phyloP scores from a whole-genome alignment of 2,113 vertebrate species.

The Cairina moschata region DNA sequence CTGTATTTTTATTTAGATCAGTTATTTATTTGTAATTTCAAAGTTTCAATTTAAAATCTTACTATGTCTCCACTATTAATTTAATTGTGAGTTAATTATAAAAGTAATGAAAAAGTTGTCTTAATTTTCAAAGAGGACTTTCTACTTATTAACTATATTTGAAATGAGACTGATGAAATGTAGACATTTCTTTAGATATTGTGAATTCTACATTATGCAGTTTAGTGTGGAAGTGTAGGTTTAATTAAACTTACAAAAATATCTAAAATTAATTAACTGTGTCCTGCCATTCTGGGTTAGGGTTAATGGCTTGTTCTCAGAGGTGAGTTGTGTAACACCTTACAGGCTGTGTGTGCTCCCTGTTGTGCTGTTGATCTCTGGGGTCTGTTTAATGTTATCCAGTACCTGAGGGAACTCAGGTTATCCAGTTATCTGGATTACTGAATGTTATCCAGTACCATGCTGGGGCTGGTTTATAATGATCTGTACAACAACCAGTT shows the following conservation, averaged over 20 bases:
- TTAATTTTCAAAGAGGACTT: constrained; percentile 49
- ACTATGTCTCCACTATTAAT: constrained; percentile 24
- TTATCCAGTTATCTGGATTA: too few species aligned
- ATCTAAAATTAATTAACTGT: constrained; percentile 12
- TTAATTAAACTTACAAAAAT: constrained; percentile 26
- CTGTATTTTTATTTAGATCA: constrained; percentile 26
- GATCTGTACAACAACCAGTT: too few species aligned
- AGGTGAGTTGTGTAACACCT: too few species aligned
- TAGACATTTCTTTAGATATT: not conserved
- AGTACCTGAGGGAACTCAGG: too few species aligned
- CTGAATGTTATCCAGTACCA: too few species aligned
- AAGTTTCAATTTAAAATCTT: constrained; percentile 13
- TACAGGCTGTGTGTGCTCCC: too few species aligned
- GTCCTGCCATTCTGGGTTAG: too few species aligned
- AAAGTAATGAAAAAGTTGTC: not conserved
- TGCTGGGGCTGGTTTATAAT: too few species aligned
- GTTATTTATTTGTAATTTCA: constrained; percentile 30
- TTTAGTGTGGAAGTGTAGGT: constrained; percentile 9
- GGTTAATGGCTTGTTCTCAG: too few species aligned
- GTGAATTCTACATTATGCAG: not conserved
- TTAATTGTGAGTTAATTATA: constrained; percentile 48
- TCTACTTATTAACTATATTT: constrained; percentile 34
- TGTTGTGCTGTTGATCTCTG: too few species aligned
- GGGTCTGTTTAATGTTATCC: too few species aligned
- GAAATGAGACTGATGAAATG: constrained; percentile 6